phyloP scores from a whole-genome alignment of 2,797 vertebrate genomes.

The Buceros bicornis region DNA sequence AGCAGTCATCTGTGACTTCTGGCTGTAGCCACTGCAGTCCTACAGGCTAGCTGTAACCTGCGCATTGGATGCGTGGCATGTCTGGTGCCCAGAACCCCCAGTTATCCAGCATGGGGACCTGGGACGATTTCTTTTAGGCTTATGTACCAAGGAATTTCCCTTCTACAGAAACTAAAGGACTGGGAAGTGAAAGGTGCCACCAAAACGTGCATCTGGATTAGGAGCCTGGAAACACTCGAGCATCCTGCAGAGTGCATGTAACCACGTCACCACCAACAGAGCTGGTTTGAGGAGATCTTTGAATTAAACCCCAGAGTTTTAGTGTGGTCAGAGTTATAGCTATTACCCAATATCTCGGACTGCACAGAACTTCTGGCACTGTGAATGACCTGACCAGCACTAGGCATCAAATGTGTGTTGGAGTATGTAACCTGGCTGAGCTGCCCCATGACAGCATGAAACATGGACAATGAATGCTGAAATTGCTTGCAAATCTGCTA shows the following conservation, averaged over 20 bases:
- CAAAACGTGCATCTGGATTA: neutral
- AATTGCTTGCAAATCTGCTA: neutral
- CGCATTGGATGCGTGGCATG: neutral
- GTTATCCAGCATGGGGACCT: neutral
- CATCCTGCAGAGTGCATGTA: neutral
- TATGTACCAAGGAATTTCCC: neutral
- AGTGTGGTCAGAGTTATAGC: neutral
- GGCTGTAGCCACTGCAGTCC: neutral
- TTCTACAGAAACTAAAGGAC: neutral
- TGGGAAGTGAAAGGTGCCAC: neutral
- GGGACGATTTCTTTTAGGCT: neutral
- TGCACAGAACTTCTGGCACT: neutral
- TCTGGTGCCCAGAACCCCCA: accelerated
- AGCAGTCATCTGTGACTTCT: neutral
- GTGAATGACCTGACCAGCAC: neutral
- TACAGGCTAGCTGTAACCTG: neutral
- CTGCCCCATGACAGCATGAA: neutral
- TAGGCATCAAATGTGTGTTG: neutral
- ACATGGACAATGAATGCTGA: neutral
- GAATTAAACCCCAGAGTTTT: neutral
- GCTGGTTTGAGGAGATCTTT: neutral
- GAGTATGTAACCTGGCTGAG: neutral
- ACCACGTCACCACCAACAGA: neutral
- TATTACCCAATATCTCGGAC: neutral
- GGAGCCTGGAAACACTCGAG: neutral